These are phyloP conservation scores for Pristionchus maxplancki DNA, from an alignment of 2,888 invertebrate genomes.

Conservation along the genomic window DNA sequence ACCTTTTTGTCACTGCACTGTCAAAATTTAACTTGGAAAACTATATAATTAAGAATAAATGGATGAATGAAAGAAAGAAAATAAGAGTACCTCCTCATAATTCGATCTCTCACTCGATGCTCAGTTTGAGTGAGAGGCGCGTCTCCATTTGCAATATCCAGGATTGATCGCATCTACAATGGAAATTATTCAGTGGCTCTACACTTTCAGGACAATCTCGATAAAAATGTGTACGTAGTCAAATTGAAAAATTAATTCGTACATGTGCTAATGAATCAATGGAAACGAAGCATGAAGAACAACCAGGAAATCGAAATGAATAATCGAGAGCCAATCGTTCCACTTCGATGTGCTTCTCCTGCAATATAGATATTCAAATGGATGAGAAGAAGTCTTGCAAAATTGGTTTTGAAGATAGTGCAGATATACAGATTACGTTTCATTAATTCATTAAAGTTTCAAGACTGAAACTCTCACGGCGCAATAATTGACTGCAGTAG, in stretches of 20 bases:
- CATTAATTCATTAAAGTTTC: too few species aligned
- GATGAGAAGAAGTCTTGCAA: background rate
- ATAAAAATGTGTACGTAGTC: too few species aligned
- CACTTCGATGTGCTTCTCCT: slow-evolving; percentile 71
- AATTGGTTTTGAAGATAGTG: too few species aligned
- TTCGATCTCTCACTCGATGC: slow-evolving; percentile 68
- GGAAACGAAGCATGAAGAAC: slow-evolving; percentile 65
- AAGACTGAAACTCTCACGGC: slow-evolving; percentile 53
- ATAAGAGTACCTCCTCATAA: slow-evolving; percentile 67
- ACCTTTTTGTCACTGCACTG: too few species aligned
- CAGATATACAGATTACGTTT: too few species aligned
- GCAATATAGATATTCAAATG: slow-evolving; percentile 36
- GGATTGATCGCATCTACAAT: slow-evolving; percentile 5
- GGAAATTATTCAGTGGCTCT: slow-evolving; percentile 12
- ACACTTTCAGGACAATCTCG: background rate
- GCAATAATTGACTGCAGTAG: slow-evolving; percentile 59
- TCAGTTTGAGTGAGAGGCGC: slow-evolving; percentile 62
- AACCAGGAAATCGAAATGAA: slow-evolving; percentile 68
- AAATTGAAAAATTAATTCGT: too few species aligned
- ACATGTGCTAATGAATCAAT: slow-evolving; percentile 60
- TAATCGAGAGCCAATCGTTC: slow-evolving; percentile 69
- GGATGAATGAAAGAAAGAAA: background rate
- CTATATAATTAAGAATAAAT: too few species aligned
- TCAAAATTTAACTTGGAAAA: too few species aligned
- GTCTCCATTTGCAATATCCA: slow-evolving; percentile 26